These are phyloP conservation scores for Xestia xanthographa DNA, from an alignment of 2,888 invertebrate genomes.

Conservation along the genomic window DNA sequence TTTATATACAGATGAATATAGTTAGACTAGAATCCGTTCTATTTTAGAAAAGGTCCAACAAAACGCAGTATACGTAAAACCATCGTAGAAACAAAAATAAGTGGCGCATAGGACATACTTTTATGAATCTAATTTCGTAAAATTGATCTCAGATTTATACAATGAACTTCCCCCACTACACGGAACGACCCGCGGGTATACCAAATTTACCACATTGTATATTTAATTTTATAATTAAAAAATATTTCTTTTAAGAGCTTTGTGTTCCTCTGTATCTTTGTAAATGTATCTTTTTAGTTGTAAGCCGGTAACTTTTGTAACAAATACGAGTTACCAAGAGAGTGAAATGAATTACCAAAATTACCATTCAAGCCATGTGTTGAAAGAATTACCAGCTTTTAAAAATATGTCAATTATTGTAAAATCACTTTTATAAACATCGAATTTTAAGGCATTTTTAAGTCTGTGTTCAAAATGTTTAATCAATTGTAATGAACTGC, in stretches of 20 bases:
- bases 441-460: constrained; percentile 27
- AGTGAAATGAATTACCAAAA: constrained; percentile 63
- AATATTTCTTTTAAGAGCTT: constrained; percentile 80
- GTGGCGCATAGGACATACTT: constrained; percentile 65
- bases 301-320: constrained; percentile 64
- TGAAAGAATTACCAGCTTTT: constrained; percentile 38
- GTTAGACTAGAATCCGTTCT: background rate
- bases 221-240: constrained; percentile 74
- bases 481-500: constrained; percentile 39
- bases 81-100: constrained; percentile 13
- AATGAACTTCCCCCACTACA: constrained; percentile 72
- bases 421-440: constrained; percentile 32
- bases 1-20: background rate
- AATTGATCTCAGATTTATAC: constrained; percentile 85
- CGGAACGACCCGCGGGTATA: constrained; percentile 81
- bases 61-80: constrained; percentile 41
- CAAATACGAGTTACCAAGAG: constrained; percentile 61
- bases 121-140: constrained; percentile 79
- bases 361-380: constrained; percentile 57
- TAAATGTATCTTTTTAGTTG: constrained; percentile 74
- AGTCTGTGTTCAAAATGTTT: constrained; percentile 36
- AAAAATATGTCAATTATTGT: constrained; percentile 64
- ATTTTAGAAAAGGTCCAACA: constrained; percentile 1
- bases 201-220: constrained; percentile 88
- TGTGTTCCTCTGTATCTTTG: constrained; percentile 87